Base-by-base conservation (phyloP, 1,140 invertebrate species). In the Panagrolaimus sp. region DNA sequence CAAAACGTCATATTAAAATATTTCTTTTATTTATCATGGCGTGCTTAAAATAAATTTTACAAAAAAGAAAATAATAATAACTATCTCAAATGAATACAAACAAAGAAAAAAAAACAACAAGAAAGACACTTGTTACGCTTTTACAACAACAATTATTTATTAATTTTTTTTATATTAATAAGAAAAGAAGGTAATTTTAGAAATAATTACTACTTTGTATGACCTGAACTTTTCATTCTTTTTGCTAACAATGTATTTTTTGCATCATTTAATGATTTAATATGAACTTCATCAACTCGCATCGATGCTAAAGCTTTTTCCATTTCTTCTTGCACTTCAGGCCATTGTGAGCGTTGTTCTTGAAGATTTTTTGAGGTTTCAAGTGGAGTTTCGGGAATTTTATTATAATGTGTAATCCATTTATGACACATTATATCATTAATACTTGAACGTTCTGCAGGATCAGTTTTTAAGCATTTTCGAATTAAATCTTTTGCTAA, bases 281-380 rank as follows among this genome's bases (percentile, higher is more conserved):
- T 82, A 31, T 82, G 81, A n/a, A 83, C 70, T 47, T 82, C 79
- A 20, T 96, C 93, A 0, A 96, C 92, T 66, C 95, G 86, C 94
- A 98, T 98, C 63, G 93, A 95, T 31, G 93, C 93, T 43, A 98
- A 85, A 0, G 93, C 95, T 67, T 92, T 89, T 0, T 91, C 96
- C 94, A 98, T 97, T 86, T 98, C 95, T 84, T 98, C 94, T 87
- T 98, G 83, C 9, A 96, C 92, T 83, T 96, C 93, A 5, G 90
- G 90, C 93, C 93, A 97, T 20, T 89, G 88, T 67, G 93, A 91
- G 70, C 90, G 90, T 57, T 91, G 89, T 42, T 72, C 70, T 14
- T 20, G 14, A 13, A 72, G 48, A 2, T 51, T 42, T 44, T 68
- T 53, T 5, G 38, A 43, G 8, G 68, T 70, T 23, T 74, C 57